Evolutionary conservation across 2,797 vertebrate genomes (phyloP).

Genomic region (Myotis findleyi): DNA sequence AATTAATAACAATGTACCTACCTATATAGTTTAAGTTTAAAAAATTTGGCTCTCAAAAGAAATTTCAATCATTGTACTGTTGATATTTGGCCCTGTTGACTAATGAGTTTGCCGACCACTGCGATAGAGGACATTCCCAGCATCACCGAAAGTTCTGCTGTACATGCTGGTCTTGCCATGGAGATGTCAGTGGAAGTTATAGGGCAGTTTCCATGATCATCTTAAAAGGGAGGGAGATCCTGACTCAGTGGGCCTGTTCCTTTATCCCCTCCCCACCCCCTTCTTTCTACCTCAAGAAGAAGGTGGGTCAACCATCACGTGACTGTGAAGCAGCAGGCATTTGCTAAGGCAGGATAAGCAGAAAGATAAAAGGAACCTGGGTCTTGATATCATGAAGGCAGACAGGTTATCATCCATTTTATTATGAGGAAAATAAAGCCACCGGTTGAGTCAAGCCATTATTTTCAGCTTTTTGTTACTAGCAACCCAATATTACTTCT

Average conservation of each 20-base stretch:
- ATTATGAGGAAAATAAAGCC: conserved; percentile 43
- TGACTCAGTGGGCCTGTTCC: neutral
- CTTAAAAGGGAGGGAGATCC: neutral
- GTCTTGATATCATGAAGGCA: neutral
- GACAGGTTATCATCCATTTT: neutral
- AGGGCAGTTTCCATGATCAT: neutral
- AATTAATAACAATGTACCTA: too few species aligned
- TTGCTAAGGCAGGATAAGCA: neutral
- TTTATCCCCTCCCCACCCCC: neutral
- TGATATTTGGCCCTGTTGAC: too few species aligned
- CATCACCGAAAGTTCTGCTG: neutral
- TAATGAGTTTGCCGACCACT: too few species aligned
- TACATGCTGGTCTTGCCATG: neutral
- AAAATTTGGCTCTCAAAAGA: too few species aligned
- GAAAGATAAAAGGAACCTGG: neutral
- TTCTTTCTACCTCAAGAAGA: neutral
- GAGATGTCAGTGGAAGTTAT: neutral
- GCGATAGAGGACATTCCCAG: neutral
- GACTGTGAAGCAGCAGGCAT: neutral
- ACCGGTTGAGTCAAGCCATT: neutral
- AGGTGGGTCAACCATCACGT: neutral
- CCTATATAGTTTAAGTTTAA: too few species aligned
- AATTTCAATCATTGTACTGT: too few species aligned
- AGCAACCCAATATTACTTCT: conserved; percentile 26
- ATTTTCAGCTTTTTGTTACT: conserved; percentile 23